Evolutionary conservation across 2,888 invertebrate genomes (phyloP).

Genomic region (Andricus quercusramuli): DNA sequence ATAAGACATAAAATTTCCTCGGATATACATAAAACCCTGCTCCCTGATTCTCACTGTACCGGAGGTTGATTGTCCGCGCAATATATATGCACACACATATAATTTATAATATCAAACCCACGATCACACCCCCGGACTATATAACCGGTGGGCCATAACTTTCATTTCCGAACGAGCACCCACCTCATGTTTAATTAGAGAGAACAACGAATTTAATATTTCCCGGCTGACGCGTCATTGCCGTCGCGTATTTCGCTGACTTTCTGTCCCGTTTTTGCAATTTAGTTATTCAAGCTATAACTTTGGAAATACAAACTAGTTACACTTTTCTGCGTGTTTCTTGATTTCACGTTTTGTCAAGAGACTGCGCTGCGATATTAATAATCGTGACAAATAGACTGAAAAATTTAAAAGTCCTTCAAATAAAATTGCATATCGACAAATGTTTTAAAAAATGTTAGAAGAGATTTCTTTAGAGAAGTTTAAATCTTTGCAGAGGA

Average conservation of each 20-base stretch:
- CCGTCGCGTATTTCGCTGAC: not conserved
- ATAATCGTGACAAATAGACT: no score
- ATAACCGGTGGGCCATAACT: constrained; percentile 30
- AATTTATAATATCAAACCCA: constrained; percentile 35
- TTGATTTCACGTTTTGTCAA: no score
- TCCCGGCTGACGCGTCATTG: constrained; percentile 25
- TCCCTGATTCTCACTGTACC: constrained; percentile 13
- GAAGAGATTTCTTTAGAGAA: not conserved
- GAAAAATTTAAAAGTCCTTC: not conserved
- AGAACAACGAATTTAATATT: constrained; percentile 38
- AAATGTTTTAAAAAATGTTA: not conserved
- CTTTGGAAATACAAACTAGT: not conserved
- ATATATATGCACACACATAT: constrained; percentile 13
- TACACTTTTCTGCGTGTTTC: not conserved
- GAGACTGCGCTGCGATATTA: no score
- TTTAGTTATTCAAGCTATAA: not conserved
- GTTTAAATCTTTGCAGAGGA: constrained; percentile 32
- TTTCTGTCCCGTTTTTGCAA: not conserved
- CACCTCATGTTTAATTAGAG: constrained; percentile 37
- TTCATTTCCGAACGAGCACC: constrained; percentile 39
- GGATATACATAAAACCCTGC: constrained; percentile 33
- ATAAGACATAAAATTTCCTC: constrained; percentile 41
- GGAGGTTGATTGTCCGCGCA: constrained; percentile 27
- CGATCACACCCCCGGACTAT: constrained; percentile 24
- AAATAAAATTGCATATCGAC: not conserved